Conservation (phyloP, 37 sponge, comb jelly and placozoan genomes). For the Tethya wilhelma region DNA sequence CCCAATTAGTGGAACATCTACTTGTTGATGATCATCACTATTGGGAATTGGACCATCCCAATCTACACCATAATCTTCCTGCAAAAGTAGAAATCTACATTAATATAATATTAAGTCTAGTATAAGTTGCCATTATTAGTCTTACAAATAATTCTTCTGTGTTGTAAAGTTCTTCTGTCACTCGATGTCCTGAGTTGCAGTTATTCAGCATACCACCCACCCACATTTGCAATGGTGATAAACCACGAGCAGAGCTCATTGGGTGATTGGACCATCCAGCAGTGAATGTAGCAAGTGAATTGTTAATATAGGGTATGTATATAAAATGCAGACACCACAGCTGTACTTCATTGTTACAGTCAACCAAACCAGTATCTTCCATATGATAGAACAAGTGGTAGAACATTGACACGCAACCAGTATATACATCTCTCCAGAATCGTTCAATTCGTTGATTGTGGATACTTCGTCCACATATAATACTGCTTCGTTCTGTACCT, state of each 20-base stretch:
- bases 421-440: slow-evolving; percentile 63
- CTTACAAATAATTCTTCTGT: no score
- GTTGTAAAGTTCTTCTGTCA: background rate
- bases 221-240: slow-evolving; percentile 5
- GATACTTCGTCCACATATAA: slow-evolving; percentile 57
- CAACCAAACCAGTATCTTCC: slow-evolving; percentile 42
- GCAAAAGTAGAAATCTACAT: no score
- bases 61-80: background rate
- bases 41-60: background rate
- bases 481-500: slow-evolving; percentile 56
- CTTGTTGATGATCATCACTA: background rate
- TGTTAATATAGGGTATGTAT: background rate
- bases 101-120: no score
- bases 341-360: slow-evolving; percentile 13
- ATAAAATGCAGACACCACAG: slow-evolving; percentile 8
- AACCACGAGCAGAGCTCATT: slow-evolving; percentile 14
- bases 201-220: background rate
- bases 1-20: background rate
- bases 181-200: background rate
- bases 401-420: slow-evolving; percentile 35
- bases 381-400: slow-evolving; percentile 46
- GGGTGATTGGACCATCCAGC: slow-evolving; percentile 44
- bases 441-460: slow-evolving; percentile 78
- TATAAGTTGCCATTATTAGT: no score
- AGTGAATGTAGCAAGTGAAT: slow-evolving; percentile 6